Conservation (phyloP, 2,113 vertebrate species). For the Pollimyrus isidori region DNA sequence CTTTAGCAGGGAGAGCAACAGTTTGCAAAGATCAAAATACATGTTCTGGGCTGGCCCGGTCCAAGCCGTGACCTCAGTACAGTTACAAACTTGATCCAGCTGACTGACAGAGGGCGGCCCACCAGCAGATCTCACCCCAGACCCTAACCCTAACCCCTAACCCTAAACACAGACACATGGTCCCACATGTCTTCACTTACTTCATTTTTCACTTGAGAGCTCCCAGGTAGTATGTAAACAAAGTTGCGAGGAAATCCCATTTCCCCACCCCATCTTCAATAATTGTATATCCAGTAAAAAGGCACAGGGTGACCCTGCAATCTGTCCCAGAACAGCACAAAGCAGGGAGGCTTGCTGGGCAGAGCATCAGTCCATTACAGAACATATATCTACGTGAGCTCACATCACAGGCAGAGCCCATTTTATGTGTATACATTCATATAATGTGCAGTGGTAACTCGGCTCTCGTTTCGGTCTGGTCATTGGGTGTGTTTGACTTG, state of each 20-base stretch:
- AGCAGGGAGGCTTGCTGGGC: neutral
- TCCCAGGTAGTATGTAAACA: neutral
- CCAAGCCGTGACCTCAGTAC: too few species aligned
- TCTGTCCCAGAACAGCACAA: neutral
- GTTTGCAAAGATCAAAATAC: too few species aligned
- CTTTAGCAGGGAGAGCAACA: too few species aligned
- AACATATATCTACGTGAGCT: neutral
- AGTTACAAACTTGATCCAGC: too few species aligned
- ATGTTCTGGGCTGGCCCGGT: too few species aligned
- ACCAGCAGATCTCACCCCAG: neutral
- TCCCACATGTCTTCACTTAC: too few species aligned
- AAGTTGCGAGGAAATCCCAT: neutral
- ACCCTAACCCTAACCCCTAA: neutral
- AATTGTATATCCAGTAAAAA: neutral
- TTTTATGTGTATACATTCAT: neutral
- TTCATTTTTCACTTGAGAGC: neutral
- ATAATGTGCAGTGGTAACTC: neutral
- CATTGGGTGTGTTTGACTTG: too few species aligned
- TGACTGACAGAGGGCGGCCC: neutral
- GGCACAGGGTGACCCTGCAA: neutral
- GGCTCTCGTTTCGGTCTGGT: too few species aligned
- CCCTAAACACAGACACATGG: neutral
- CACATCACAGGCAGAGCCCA: neutral
- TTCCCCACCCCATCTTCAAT: neutral
- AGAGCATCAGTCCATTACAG: neutral